Conservation (phyloP, 1,140 invertebrate species). For the Drosophila paulistorum region DNA sequence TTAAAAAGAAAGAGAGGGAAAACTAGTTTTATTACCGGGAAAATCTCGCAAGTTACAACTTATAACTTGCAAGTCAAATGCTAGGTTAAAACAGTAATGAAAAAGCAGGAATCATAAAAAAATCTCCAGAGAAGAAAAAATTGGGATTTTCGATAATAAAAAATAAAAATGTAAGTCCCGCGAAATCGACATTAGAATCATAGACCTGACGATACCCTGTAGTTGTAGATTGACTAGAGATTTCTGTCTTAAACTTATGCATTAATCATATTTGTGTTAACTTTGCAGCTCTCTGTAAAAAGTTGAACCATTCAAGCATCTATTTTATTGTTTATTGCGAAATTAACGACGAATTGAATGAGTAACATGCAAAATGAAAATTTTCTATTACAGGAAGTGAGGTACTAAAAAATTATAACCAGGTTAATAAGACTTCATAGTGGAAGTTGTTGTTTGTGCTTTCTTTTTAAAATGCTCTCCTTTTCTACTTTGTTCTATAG, state of each 20-base stretch:
- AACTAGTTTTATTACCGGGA: conserved; percentile 48
- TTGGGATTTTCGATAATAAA: conserved; percentile 71
- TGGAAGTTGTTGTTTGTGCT: too few species aligned
- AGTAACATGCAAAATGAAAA: too few species aligned
- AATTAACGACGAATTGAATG: too few species aligned
- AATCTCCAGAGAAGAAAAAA: conserved; percentile 70
- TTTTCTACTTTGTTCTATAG: background rate
- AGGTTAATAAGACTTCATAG: too few species aligned
- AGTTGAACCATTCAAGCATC: too few species aligned
- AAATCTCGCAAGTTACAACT: conserved; percentile 29
- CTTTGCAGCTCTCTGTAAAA: too few species aligned
- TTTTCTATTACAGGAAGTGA: too few species aligned
- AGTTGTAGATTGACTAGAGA: background rate
- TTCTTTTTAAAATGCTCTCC: too few species aligned
- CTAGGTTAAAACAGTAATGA: conserved; percentile 51
- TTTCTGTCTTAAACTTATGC: too few species aligned
- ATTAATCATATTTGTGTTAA: too few species aligned
- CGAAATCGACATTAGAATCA: background rate
- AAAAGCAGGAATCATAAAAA: conserved; percentile 57
- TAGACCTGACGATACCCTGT: background rate
- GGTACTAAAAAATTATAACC: too few species aligned
- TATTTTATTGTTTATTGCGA: too few species aligned
- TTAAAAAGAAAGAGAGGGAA: conserved; percentile 21
- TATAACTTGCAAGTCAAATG: conserved; percentile 43
- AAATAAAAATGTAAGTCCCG: conserved; percentile 34